Base-by-base conservation (phyloP, 92 coral and sea anemone species). In the Palythoa heliodiscus region DNA sequence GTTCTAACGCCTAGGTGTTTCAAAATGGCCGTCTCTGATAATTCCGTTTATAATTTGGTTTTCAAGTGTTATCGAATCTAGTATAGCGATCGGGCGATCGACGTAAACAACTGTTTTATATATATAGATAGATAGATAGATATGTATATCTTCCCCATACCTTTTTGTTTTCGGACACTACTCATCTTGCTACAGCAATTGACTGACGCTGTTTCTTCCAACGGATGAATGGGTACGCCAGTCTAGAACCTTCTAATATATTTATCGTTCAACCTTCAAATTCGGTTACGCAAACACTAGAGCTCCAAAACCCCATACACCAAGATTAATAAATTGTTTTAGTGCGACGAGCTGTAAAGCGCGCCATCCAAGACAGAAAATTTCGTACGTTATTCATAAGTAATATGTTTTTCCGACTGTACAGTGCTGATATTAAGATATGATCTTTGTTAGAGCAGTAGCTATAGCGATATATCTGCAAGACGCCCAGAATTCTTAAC, bases 191-290 rank as follows among this genome's bases (percentile, higher is more conserved):
- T 24, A 55, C 84, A 29, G 58, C 47, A 11, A 15, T 22, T 68
- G 72, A 69, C 73, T 43, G 25, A 69, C 43, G 24, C 17, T 29
- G 73, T 22, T 52, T 25, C 50, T 37, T 37, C 47, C 24, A n/a
- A 54, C 68, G 13, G 70, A 77, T 67, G 47, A 47, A 20, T 9
- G 73, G 25, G 11, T 5, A 11, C 74, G 84, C 3, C 83, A 16
- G 43, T 22, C 84, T 80, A 29, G 84, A 80, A 80, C 70, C 55
- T 67, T 80, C 60, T 23, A 66, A 40, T 63, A 23, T 47, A 17
- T 38, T 16, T n/a, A 40, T 15, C 12, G 55, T 10, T 40, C 58
- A 13, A 73, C 64, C 84, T 40, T 39, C 70, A 22, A 80, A 57
- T 13, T 50, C 70, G 24, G 70, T 40, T 63, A 22, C 37, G 25